Base-by-base conservation (phyloP, 1,140 invertebrate genomes). In the Ceratina australensis region DNA sequence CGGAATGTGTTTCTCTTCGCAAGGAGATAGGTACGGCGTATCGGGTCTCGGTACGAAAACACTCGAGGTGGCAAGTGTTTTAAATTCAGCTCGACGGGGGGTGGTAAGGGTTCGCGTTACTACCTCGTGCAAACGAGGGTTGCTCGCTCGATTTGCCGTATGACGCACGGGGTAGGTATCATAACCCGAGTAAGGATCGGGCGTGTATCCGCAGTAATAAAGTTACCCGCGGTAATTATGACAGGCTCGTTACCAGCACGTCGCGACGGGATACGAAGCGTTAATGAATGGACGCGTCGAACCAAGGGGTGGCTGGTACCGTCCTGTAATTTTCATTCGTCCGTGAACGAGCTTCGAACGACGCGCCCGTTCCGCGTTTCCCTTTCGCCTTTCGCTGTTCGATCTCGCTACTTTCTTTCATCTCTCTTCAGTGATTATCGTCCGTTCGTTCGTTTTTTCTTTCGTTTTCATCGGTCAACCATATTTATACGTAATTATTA, bases 221-320 rank as follows among this genome's bases (percentile, higher is more conserved):
- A 90, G 88, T 90, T 91, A 89, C 88, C 33, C 89, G 79, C 78
- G 89, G 81, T 90, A 91, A 91, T 91, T 91, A 91, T 91, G 90
- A 91, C 90, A 91, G 87, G 89, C 88, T 91, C 89, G 90, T 91
- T 91, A 91, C 90, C 83, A 86, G 86, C 85, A 90, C 89, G 90
- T 91, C 90, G 87, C 87, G 68, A 86, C 88, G 83, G 87, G 87
- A 91, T 91, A 90, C 90, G 90, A 91, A 89, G 90, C 89, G 89
- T 89, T 91, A 91, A 91, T 91, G 89, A 91, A 90, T 90, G 89
- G 87, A 90, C 89, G 84, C 82, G 83, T 86, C 86, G 86, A 89
- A 87, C 87, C 87, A 86, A 90, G 89, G 90, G 90, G 89, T 88
- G 89, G 83, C 90, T 90, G 90, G 89, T 89, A 90, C 90, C 87